These are phyloP conservation scores for Athene cunicularia DNA, from an alignment of 2,113 vertebrate species.

Conservation along the genomic window DNA sequence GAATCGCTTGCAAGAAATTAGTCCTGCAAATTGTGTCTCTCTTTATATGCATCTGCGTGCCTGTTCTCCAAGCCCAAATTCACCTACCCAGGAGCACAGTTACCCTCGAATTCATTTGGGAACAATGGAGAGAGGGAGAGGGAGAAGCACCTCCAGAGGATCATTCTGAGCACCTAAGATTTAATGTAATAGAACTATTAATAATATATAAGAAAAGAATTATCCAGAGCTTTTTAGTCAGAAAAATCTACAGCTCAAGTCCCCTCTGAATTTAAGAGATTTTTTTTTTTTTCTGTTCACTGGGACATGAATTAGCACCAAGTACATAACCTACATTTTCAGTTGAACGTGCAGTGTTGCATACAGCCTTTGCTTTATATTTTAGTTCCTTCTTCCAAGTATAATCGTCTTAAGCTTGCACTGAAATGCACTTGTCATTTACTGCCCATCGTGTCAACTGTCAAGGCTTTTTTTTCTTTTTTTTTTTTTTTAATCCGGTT, in stretches of 20 bases:
- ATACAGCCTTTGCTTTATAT: neutral
- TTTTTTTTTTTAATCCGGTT: neutral
- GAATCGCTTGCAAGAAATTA: slow-evolving; percentile 12
- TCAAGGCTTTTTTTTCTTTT: neutral
- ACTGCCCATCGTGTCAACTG: neutral
- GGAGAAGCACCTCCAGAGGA: slow-evolving; percentile 7
- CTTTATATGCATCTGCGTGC: neutral
- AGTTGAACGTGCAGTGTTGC: slow-evolving; percentile 13
- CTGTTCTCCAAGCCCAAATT: neutral
- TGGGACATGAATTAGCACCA: slow-evolving; percentile 54
- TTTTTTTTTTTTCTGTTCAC: neutral
- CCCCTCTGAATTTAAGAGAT: neutral
- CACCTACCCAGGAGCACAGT: slow-evolving; percentile 12
- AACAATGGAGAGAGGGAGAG: neutral
- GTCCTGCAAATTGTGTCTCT: neutral
- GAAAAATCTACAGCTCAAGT: slow-evolving; percentile 59
- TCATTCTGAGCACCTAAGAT: slow-evolving; percentile 55
- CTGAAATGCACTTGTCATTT: slow-evolving; percentile 39
- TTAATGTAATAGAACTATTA: slow-evolving; percentile 68
- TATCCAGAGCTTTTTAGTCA: slow-evolving; percentile 57
- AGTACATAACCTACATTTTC: slow-evolving; percentile 64
- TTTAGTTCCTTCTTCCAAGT: slow-evolving; percentile 14
- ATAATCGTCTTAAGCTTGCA: slow-evolving; percentile 14
- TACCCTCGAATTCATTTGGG: neutral
- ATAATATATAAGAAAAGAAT: slow-evolving; percentile 65